Conservation (phyloP, 2,113 vertebrate genomes). For the Pheucticus melanocephalus region DNA sequence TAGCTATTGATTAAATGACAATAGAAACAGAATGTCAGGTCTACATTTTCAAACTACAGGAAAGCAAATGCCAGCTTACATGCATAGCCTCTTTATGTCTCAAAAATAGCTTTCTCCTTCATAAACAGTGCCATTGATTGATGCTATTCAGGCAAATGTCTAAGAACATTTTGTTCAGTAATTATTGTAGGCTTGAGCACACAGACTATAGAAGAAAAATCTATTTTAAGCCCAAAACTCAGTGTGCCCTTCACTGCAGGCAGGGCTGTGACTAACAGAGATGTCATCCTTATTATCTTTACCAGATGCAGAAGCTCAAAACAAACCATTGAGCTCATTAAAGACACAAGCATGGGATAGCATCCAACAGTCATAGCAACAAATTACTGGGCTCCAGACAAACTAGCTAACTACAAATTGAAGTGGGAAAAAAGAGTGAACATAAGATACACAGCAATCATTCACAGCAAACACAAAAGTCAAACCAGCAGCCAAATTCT, state of each 20-base stretch:
- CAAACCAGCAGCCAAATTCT: neutral
- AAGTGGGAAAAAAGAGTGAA: neutral
- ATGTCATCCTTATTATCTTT: slow-evolving; percentile 60
- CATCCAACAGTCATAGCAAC: slow-evolving; percentile 50
- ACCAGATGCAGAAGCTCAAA: slow-evolving; percentile 51
- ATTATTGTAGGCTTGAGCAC: slow-evolving; percentile 32
- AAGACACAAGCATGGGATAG: slow-evolving; percentile 30
- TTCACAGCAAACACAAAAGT: neutral
- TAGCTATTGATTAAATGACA: neutral
- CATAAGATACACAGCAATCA: neutral
- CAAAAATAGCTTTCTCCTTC: slow-evolving; percentile 21
- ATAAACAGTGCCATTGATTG: slow-evolving; percentile 37
- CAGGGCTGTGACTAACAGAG: slow-evolving; percentile 63
- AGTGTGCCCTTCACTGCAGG: neutral
- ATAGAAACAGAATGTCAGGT: neutral
- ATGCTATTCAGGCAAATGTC: slow-evolving; percentile 32
- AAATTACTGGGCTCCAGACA: slow-evolving; percentile 44
- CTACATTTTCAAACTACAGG: neutral
- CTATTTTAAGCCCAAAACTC: slow-evolving; percentile 62
- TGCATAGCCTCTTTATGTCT: neutral
- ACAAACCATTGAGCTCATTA: slow-evolving; percentile 59
- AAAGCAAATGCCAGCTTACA: neutral
- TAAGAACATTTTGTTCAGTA: slow-evolving; percentile 62
- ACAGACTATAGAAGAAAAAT: slow-evolving; percentile 24
- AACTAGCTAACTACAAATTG: slow-evolving; percentile 34